Conservation (phyloP, 2,797 vertebrate genomes). For the Anguilla pacifica region DNA sequence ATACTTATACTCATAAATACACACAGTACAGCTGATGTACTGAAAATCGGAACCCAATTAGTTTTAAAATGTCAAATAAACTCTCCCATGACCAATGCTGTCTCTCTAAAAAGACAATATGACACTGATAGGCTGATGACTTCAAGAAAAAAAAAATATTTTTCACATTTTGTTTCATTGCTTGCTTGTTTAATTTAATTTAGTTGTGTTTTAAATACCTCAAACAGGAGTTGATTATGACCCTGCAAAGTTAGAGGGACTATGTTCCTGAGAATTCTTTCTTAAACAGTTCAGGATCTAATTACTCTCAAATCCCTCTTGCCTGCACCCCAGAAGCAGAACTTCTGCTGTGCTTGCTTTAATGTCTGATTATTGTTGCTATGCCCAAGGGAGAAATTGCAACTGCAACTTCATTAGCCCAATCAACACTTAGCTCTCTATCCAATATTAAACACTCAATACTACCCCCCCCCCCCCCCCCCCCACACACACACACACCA, state of each 20-base stretch:
- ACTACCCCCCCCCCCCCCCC: background rate
- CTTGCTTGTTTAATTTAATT: background rate
- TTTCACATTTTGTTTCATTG: background rate
- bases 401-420: conserved; percentile 73
- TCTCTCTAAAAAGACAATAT: background rate
- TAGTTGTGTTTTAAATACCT: conserved; percentile 36
- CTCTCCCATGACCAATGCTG: background rate
- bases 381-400: conserved; percentile 67
- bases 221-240: conserved; percentile 29
- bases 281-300: conserved; percentile 41
- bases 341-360: conserved; percentile 54
- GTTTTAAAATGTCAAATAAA: background rate
- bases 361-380: conserved; percentile 69
- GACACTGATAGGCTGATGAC: background rate
- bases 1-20: background rate
- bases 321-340: conserved; percentile 35
- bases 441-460: conserved; percentile 69
- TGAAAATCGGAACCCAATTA: conserved; percentile 4
- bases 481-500: background rate
- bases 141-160: background rate
- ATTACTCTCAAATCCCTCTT: conserved; percentile 51
- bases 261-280: background rate
- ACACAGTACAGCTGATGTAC: background rate
- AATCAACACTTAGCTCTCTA: conserved; percentile 69
- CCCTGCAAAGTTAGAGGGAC: background rate